Evolutionary conservation across 2,888 invertebrate genomes (phyloP).

Genomic region (Scaptomyza cyrtandrae): DNA sequence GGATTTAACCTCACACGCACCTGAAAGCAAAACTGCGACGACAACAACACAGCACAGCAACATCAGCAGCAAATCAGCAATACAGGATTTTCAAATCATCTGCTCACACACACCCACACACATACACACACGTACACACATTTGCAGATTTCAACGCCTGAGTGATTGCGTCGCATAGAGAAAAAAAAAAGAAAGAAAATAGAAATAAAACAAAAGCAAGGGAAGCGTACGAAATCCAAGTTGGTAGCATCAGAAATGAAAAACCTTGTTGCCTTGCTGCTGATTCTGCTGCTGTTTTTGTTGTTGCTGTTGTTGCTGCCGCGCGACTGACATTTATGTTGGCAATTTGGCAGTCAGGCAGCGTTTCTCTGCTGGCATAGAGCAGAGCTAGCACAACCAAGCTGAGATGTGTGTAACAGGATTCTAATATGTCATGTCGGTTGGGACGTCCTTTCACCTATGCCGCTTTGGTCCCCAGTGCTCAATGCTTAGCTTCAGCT

Average conservation of each 20-base stretch:
- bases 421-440: conserved; percentile 79
- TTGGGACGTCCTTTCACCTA: conserved; percentile 73
- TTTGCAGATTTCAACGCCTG: conserved; percentile 73
- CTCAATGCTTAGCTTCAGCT: conserved; percentile 11
- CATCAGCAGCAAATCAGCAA: conserved; percentile 63
- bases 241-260: conserved; percentile 73
- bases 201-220: conserved; percentile 39
- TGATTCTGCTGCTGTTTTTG: neutral
- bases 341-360: conserved; percentile 77
- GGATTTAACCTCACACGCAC: conserved; percentile 75
- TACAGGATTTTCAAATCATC: conserved; percentile 77
- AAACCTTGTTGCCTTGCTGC: conserved; percentile 50
- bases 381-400: conserved; percentile 8
- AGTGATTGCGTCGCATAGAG: conserved; percentile 77
- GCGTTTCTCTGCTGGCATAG: conserved; percentile 38
- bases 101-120: conserved; percentile 48
- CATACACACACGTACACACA: conserved; percentile 40
- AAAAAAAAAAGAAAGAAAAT: conserved; percentile 36
- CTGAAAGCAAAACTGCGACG: conserved; percentile 78
- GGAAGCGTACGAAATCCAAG: conserved; percentile 17
- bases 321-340: conserved; percentile 79
- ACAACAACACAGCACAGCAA: conserved; percentile 47
- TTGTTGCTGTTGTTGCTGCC: conserved; percentile 21
- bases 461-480: conserved; percentile 22
- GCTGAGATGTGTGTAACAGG: conserved; percentile 68